Evolutionary conservation across 2,888 invertebrate species (phyloP), one percentile per base, ranked within the genome.

Genomic region (Pomacea canaliculata): DNA sequence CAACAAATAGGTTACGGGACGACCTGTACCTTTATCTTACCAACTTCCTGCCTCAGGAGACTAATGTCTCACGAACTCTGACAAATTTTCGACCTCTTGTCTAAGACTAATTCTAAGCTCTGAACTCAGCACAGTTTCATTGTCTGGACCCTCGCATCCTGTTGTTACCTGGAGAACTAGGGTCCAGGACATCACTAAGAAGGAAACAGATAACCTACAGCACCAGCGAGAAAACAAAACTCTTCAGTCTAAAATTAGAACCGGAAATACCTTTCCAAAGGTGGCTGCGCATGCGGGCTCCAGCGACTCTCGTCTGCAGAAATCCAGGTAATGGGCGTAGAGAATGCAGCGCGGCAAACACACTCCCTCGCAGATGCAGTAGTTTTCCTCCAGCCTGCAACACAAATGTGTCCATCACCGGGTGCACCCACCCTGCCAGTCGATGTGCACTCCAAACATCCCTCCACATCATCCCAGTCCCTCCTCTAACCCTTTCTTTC

Each of bases 261-360:
- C 51, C 51, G 51, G 51, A 56, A 56, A 16, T 84, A 91, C 91
- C 87, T 91, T 91, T 73, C 91, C 91, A 83, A 91, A 91, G 9
- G 91, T 91, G 13, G 91, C 91, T 23, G 91, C 91, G 83, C 91
- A 91, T 13, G 91, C 89, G 16, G 91, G 91, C 80, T 89, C 87
- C 37, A 91, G 81, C 18, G 73, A 83, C 70, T 90, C 87, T 73
- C 86, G 80, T 23, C 87, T 83, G 77, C 91, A 91, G 83, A 91
- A 91, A 79, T 91, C 91, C 76, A 90, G 83, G 76, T 91, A 91
- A 78, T 91, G 91, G 13, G 88, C 87, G 79, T 91, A 91, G 27
- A 91, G 85, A 46, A 91, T 90, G 81, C 90, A 90, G 27, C 91
- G 81, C 0, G 91, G 91, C 49, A 91, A 83, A 79, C 91, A 91